phyloP scores from a whole-genome alignment of 2,888 invertebrate genomes.

The Leptopilina drosophilae region DNA sequence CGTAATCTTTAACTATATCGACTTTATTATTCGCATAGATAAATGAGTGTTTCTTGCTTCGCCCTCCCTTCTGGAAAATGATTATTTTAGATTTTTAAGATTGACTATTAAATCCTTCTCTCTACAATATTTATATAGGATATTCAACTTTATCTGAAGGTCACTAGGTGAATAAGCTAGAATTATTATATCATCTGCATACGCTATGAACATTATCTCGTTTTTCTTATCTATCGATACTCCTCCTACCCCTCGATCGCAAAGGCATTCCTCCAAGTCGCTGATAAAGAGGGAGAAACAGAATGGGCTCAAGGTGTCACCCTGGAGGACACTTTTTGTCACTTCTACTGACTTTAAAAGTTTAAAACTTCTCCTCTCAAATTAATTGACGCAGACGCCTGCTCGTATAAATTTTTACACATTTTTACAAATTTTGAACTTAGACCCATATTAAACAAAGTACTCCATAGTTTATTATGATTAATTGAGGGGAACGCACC shows the following conservation, averaged over 20 bases:
- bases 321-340: neutral
- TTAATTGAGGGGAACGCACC: no score
- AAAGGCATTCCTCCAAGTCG: neutral
- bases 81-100: neutral
- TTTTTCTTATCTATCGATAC: neutral
- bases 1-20: conserved; percentile 42
- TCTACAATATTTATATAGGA: neutral
- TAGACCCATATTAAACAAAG: neutral
- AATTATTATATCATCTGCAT: neutral
- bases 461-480: neutral
- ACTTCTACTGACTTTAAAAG: neutral
- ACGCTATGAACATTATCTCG: neutral
- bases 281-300: neutral
- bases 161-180: neutral
- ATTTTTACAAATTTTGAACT: conserved; percentile 12
- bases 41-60: neutral
- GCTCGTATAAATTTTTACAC: neutral
- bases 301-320: neutral
- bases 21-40: neutral
- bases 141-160: neutral
- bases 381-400: neutral
- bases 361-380: neutral
- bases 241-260: neutral
- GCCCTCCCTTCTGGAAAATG: neutral
- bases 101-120: neutral